phyloP scores from a whole-genome alignment of 2,888 invertebrate species.

The Boloria selene region DNA sequence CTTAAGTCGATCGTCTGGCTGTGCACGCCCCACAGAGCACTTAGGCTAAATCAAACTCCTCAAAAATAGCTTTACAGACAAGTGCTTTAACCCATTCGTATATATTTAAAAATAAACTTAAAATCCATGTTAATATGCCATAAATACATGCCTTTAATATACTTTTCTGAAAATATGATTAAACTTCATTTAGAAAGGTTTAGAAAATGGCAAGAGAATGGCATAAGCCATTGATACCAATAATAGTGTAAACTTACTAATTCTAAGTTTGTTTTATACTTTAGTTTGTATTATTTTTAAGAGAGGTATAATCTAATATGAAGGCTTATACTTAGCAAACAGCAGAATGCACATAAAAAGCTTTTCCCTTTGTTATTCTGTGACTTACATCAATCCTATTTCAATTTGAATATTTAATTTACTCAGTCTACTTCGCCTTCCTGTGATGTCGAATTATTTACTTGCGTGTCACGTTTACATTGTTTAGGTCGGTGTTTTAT shows the following conservation, averaged over 20 bases:
- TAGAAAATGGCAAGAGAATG: too few species aligned
- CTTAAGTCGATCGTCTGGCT: neutral
- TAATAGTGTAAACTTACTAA: too few species aligned
- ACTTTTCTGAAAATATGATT: too few species aligned
- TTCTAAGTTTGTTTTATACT: too few species aligned
- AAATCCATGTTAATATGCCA: too few species aligned
- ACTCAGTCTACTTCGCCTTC: neutral
- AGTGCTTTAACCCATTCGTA: neutral
- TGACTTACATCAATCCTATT: constrained; percentile 20
- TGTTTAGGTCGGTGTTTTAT: neutral
- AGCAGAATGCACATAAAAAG: constrained; percentile 5
- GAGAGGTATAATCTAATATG: too few species aligned
- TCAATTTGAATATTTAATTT: constrained; percentile 21
- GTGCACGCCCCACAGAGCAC: neutral
- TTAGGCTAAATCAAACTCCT: constrained; percentile 8
- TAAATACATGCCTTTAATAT: too few species aligned
- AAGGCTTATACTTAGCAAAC: neutral
- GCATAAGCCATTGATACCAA: too few species aligned
- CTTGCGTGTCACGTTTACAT: constrained; percentile 5
- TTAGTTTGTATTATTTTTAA: too few species aligned
- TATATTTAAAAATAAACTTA: too few species aligned
- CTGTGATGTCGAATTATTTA: neutral
- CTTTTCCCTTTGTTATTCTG: constrained; percentile 7
- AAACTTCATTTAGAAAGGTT: too few species aligned
- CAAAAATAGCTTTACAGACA: neutral